Percentiles rank a stretch among this genome's conserved stretches.
phyloP scores from a whole-genome alignment of 1,140 invertebrate species.

The Ephestia elutella region DNA sequence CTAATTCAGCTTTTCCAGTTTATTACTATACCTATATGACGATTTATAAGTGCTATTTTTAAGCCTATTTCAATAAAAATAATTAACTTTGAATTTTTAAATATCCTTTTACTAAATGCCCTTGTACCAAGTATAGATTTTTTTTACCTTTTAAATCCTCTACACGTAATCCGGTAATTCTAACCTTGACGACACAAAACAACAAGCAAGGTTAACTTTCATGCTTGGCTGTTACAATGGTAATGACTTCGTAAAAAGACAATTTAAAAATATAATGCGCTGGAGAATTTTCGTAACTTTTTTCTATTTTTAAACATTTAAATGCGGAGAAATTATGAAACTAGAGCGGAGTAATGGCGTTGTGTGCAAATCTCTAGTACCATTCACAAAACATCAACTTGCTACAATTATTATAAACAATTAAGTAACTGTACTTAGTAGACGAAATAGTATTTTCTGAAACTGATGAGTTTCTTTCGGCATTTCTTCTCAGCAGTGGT shows the following conservation, averaged over 20 bases:
- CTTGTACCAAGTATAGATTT: not conserved
- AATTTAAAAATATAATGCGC: not conserved
- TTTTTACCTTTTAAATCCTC: not conserved
- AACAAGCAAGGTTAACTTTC: conserved; percentile 7
- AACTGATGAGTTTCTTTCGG: too few relatives aligned
- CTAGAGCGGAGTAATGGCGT: not conserved
- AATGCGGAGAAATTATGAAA: not conserved
- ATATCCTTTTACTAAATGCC: not conserved
- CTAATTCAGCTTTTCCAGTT: too few relatives aligned
- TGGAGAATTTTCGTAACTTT: not conserved
- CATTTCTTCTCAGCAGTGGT: too few relatives aligned
- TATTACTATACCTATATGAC: too few relatives aligned
- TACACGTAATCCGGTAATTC: conserved; percentile 1
- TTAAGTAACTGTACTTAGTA: not conserved
- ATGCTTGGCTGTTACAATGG: not conserved
- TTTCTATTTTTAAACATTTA: not conserved
- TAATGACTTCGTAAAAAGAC: not conserved
- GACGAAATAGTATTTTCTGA: too few relatives aligned
- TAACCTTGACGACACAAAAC: conserved; percentile 11
- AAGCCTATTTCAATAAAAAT: too few relatives aligned
- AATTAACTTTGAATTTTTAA: not conserved
- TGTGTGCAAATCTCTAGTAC: not conserved
- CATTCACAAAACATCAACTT: not conserved
- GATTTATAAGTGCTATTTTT: too few relatives aligned
- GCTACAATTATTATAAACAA: not conserved